Base-by-base conservation (phyloP, 2,113 vertebrate species). In the Gopherus flavomarginatus region DNA sequence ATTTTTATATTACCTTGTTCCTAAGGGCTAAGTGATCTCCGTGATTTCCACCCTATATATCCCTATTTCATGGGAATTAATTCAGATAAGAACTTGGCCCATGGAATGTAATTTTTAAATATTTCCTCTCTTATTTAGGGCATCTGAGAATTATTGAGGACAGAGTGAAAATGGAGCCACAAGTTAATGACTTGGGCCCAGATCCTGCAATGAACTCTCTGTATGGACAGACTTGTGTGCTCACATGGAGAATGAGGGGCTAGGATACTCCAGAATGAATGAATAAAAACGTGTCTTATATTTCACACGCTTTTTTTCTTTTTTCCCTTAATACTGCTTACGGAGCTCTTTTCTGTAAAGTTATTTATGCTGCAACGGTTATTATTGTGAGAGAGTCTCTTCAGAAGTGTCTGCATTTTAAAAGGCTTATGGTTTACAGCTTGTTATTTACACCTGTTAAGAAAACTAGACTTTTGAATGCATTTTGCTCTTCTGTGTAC, bases 121-220 rank as follows among this genome's bases (percentile, higher is more conserved):
- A 22, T 21, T 3, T 35, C 2, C 65, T 1, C 57, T 85, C 72
- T 78, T 35, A 1, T 91, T 1, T 5, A 31, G 56, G 82, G 3
- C 87, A 85, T n/a, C 44, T 94, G 84, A 47, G 86, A 85, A 11
- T 86, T 92, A 77, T 10, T 88, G 79, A 81, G 84, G 62, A 57
- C 24, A 4, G 31, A 14, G 86, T 38, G 77, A 81, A 88, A 88
- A 13, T 0, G 5, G 26, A 92, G 38, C 11, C 50, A 1, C n/a
- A 54, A 5, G 81, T 69, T 54, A 35, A 54, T 75, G 59, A 3
- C 9, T 1, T 38, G 0, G 65, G 87, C 81, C 78, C 47, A 0
- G 0, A 9, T 44, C n/a, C 44, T 62, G 8, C 42, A 0, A 0
- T 80, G 89, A 69, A 11, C 26, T 79, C 29, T 79, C 69, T 77